phyloP scores from a whole-genome alignment of 2,888 invertebrate species.

The Netelia melanura region DNA sequence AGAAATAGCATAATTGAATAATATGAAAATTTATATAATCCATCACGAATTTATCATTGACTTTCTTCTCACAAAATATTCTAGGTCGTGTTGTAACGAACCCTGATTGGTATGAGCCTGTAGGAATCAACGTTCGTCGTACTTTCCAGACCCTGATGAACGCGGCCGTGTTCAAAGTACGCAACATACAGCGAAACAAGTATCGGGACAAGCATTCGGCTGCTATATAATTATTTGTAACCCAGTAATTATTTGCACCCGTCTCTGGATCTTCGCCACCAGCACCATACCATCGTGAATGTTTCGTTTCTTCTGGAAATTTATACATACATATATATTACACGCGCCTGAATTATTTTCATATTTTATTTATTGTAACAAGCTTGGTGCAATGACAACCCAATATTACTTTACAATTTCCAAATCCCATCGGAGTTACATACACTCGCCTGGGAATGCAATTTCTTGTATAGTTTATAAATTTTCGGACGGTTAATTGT shows the following conservation, averaged over 20 bases:
- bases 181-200: constrained; percentile 95
- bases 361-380: constrained; percentile 67
- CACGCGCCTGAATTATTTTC: constrained; percentile 47
- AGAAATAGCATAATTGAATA: no score
- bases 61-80: no score
- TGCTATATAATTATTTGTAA: constrained; percentile 86
- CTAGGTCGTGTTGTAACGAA: background rate
- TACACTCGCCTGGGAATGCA: constrained; percentile 15
- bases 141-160: constrained; percentile 92
- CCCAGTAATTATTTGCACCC: constrained; percentile 80
- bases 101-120: background rate
- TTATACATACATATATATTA: constrained; percentile 8
- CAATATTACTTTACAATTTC: constrained; percentile 17
- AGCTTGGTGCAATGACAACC: constrained; percentile 81
- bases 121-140: constrained; percentile 39
- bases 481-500: constrained; percentile 22
- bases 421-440: constrained; percentile 4
- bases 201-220: constrained; percentile 96
- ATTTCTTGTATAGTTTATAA: constrained; percentile 25
- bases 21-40: no score
- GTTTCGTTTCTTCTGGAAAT: constrained; percentile 72
- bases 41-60: no score
- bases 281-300: constrained; percentile 79
- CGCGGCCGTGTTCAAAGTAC: constrained; percentile 95
- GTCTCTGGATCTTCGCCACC: constrained; percentile 65